Evolutionary conservation across 2,797 vertebrate genomes (phyloP), one percentile per base, ranked within the genome.

Genomic region (Bradypodion ventrale): DNA sequence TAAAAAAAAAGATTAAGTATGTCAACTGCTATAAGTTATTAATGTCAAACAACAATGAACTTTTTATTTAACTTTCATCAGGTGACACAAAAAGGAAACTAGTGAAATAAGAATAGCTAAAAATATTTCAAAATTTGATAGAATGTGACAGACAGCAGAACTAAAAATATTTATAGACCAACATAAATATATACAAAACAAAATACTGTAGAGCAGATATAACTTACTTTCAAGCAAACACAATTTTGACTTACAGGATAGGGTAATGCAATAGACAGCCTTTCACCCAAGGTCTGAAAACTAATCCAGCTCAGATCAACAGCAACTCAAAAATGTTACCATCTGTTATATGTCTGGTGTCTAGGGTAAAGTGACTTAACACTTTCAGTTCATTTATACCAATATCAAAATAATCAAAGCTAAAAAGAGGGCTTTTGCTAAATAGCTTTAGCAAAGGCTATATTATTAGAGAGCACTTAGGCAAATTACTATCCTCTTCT

Each of bases 41-140:
- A 13, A 77, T 44, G 7, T 21, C 78, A n/a, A 62, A 0, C 40
- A 65, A 16, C 23, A 82, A 74, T 86, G 2, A 1, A 29, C 25
- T 70, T 52, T 85, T 32, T 52, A 80, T 76, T 76, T 78, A 59
- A 79, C 21, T 87, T 80, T 6, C 0, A 44, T 69, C 88, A 86
- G n/a, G 82, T 56, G 49, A 68, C 23, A 66, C n/a, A 66, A 65
- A 23, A 69, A 75, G 8, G 32, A 75, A 75, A 2, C 32, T 10
- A 44, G 21, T 84, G 23, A 40, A 70, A 78, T 29, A 32, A 69
- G 44, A 46, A 70, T 9, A 78, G 7, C 23, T 9, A 23, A 62
- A 60, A 74, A 62, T 16, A 40, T 76, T 76, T 84, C 32, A 69
- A n/a, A 63, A 62, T 49, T 62, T 80, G 60, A 27, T 35, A 78